Conservation (phyloP, 30 jellyfish, hydroid and myxozoan species). For the Pelagia noctiluca region DNA sequence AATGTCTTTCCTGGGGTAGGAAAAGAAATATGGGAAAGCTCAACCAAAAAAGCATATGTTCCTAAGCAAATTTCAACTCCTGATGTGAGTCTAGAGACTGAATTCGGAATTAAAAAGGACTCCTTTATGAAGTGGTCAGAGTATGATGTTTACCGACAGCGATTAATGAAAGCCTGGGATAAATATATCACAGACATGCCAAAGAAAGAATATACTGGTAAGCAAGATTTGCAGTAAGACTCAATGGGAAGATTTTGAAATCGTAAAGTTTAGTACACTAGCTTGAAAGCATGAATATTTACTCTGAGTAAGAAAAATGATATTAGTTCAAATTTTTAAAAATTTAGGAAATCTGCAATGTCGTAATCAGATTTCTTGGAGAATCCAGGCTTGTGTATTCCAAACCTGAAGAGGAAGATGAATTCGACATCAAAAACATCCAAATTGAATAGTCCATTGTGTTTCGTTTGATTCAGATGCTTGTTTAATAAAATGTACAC, state of each 20-base stretch:
- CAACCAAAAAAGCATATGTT: conserved; percentile 14
- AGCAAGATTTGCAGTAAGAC: not conserved
- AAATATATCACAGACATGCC: conserved; percentile 57
- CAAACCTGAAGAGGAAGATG: no score
- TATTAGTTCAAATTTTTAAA: no score
- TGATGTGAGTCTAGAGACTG: conserved; percentile 4
- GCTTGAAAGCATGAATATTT: no score
- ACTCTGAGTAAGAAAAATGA: no score
- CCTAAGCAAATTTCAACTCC: conserved; percentile 35
- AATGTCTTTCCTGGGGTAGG: conserved; percentile 82
- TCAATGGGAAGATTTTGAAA: not conserved
- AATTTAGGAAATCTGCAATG: no score
- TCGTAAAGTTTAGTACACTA: no score
- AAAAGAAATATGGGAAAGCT: conserved; percentile 63
- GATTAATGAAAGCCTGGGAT: conserved; percentile 79
- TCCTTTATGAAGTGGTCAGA: conserved; percentile 82
- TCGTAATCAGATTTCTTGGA: no score
- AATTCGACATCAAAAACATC: no score
- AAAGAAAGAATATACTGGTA: conserved; percentile 51
- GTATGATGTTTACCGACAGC: conserved; percentile 75
- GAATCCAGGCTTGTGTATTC: no score
- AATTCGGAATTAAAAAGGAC: conserved; percentile 52
- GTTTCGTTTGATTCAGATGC: no score
- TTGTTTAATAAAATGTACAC: no score
- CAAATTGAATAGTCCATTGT: no score